A percentile compares a stretch with the other conserved stretches of the same genome.
Evolutionary conservation across 1,140 invertebrate genomes (phyloP).

Genomic region (Phortica variegata): DNA sequence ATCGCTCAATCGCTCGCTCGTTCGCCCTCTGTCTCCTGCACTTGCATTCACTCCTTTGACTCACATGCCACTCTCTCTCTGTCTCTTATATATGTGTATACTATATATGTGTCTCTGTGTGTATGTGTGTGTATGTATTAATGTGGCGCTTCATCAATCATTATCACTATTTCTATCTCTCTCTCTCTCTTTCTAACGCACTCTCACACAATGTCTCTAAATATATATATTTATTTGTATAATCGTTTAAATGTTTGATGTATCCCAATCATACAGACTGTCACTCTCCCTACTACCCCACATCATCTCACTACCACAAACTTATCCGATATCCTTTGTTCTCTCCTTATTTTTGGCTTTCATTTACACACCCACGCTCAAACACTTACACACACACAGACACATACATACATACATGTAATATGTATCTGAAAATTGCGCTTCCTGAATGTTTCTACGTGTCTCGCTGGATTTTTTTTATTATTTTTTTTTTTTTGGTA

Average conservation of each 20-base stretch:
- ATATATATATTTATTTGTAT: too few species aligned
- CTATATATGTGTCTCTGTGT: too few species aligned
- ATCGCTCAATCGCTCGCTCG: neutral
- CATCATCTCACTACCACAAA: neutral
- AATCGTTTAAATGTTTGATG: too few species aligned
- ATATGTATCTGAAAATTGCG: too few species aligned
- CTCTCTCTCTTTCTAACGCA: neutral
- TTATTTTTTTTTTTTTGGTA: too few species aligned
- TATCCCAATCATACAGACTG: neutral
- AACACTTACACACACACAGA: neutral
- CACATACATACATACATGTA: neutral
- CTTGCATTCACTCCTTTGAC: conserved; percentile 4
- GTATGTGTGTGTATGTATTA: too few species aligned
- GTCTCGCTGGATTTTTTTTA: too few species aligned
- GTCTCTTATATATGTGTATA: too few species aligned
- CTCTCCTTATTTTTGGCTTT: neutral
- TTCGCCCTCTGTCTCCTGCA: neutral
- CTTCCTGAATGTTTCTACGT: too few species aligned
- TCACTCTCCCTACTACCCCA: too few species aligned
- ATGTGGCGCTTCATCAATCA: neutral
- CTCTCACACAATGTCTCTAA: too few species aligned
- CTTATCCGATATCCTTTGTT: neutral
- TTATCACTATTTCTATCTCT: neutral
- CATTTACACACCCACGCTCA: neutral
- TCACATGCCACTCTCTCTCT: too few species aligned